These are phyloP conservation scores for Lithophane semibrunnea DNA, from an alignment of 2,888 invertebrate genomes.

Conservation along the genomic window DNA sequence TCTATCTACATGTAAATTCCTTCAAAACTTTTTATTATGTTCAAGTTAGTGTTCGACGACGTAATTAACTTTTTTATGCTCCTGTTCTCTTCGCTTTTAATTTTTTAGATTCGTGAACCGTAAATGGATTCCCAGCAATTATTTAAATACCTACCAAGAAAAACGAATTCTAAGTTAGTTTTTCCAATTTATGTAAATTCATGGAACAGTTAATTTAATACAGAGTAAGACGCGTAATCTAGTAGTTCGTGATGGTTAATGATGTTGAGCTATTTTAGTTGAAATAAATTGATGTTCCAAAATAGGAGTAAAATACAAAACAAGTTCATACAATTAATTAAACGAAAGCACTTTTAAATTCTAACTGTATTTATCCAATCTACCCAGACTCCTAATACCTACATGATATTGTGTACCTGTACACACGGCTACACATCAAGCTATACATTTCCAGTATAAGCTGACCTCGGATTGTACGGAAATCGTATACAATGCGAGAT, in stretches of 20 bases:
- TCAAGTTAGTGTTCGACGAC: conserved; percentile 43
- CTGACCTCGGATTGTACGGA: no score
- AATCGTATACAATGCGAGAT: no score
- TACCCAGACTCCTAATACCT: background rate
- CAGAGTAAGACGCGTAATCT: background rate
- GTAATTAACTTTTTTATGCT: conserved; percentile 58
- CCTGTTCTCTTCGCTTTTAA: conserved; percentile 38
- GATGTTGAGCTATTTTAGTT: background rate
- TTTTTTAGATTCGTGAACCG: conserved; percentile 35
- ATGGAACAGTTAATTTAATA: conserved; percentile 9
- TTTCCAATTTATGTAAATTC: conserved; percentile 6
- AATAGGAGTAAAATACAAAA: background rate
- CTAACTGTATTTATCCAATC: background rate
- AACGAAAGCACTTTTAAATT: background rate
- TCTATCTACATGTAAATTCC: background rate
- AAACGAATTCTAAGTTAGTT: conserved; percentile 10
- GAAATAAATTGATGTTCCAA: background rate
- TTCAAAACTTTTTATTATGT: conserved; percentile 18
- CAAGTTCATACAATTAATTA: background rate
- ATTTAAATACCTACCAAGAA: conserved; percentile 35
- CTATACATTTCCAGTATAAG: no score
- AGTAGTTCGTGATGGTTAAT: background rate
- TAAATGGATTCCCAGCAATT: conserved; percentile 46
- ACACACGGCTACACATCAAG: no score
- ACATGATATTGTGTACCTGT: background rate